Evolutionary conservation across 2,888 invertebrate species (phyloP), one percentile per base, ranked within the genome.

Genomic region (Temnothorax ravouxi): DNA sequence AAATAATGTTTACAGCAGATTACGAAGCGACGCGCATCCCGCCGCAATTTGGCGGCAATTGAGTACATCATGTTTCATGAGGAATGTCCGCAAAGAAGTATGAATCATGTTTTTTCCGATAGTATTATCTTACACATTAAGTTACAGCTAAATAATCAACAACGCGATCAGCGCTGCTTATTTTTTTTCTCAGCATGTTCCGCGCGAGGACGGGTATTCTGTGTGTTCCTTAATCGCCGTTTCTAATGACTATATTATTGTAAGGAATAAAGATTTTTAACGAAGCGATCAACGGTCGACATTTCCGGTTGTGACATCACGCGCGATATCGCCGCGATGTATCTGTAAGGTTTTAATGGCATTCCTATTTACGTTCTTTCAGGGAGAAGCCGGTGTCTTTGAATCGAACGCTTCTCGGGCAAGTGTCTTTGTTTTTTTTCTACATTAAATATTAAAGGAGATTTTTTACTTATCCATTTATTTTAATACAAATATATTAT

Each of bases 351-450:
- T 56, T 59, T 15, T 21, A 38, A 77, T 56, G 15, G n/a, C n/a
- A 52, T n/a, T 41, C 11, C 4, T 25, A 38, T 59, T 67, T 25
- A 71, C 34, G 41, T 77, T n/a, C n/a, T n/a, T n/a, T n/a, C n/a
- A 38, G 6, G 15, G n/a, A 44, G 79, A 71, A 38, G 21, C 8
- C 9, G 15, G n/a, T 56, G 56, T 41, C 2, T 6, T 47, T 59
- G 71, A 18, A 34, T 71, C 66, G 72, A 18, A 25, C 56, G 15
- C 86, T 90, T 11, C 61, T 84, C 11, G 82, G 62, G 56, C 86
- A n/a, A n/a, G n/a, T n/a, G n/a, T n/a, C n/a, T n/a, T n/a, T n/a
- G n/a, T n/a, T n/a, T n/a, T n/a, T n/a, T n/a, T n/a, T n/a, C n/a
- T n/a, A n/a, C n/a, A n/a, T n/a, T n/a, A n/a, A n/a, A n/a, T n/a